Evolutionary conservation across 2,113 vertebrate genomes (phyloP).

Genomic region (Puma concolor): DNA sequence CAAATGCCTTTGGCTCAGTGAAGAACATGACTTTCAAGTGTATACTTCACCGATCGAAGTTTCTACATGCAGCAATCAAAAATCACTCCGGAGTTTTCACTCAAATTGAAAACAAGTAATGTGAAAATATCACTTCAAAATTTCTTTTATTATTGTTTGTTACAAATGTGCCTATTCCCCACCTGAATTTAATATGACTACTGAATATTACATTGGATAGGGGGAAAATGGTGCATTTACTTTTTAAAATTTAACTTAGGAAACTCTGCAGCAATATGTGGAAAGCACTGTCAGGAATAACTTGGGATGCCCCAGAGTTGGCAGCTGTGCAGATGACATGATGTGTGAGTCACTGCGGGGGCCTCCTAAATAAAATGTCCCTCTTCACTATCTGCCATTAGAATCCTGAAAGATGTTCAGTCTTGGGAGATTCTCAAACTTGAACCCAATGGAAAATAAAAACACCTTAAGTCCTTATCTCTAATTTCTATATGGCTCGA

Average conservation of each 20-base stretch:
- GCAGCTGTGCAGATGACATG: background rate
- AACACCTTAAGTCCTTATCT: background rate
- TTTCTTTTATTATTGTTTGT: background rate
- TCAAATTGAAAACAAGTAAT: background rate
- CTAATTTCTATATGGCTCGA: background rate
- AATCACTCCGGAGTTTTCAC: background rate
- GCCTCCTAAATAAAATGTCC: background rate
- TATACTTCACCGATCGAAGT: background rate
- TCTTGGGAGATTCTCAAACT: background rate
- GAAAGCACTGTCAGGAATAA: background rate
- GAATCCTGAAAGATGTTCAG: background rate
- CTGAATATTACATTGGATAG: background rate
- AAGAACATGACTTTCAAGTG: conserved; percentile 18
- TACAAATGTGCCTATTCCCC: background rate
- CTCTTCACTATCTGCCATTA: background rate
- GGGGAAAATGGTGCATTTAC: background rate
- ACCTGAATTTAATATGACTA: background rate
- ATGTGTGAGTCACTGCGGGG: background rate
- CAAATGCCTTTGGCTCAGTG: background rate
- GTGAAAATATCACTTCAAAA: background rate
- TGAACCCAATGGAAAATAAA: background rate
- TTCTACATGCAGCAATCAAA: background rate
- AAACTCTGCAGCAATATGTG: background rate
- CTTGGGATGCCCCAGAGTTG: background rate
- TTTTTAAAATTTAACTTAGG: background rate